Percentiles rank a stretch among this genome's conserved stretches.
Evolutionary conservation across 2,888 invertebrate species (phyloP).

Genomic region (Abscondita cerata): DNA sequence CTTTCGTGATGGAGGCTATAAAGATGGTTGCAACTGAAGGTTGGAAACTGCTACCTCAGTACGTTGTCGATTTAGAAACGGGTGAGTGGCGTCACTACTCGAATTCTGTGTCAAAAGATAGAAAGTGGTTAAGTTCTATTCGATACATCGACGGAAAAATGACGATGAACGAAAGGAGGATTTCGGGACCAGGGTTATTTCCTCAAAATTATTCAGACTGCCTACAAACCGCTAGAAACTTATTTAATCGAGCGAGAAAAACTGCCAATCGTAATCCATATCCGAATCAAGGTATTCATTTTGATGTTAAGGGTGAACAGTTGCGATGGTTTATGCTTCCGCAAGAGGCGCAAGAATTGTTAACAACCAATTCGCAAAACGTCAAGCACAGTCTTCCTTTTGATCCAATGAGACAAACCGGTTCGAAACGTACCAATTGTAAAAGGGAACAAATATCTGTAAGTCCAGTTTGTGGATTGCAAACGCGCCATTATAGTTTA

Average conservation of each 20-base stretch:
- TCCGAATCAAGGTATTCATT: constrained; percentile 76
- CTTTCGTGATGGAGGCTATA: constrained; percentile 83
- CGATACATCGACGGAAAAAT: constrained; percentile 74
- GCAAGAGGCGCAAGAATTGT: constrained; percentile 81
- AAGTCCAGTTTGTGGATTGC: constrained; percentile 57
- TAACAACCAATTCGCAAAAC: constrained; percentile 76
- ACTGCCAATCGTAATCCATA: constrained; percentile 76
- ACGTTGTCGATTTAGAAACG: constrained; percentile 84
- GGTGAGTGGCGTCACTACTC: constrained; percentile 90
- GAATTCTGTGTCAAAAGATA: constrained; percentile 78
- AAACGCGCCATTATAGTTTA: constrained; percentile 72
- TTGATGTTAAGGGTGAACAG: constrained; percentile 72
- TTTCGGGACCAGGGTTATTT: constrained; percentile 75
- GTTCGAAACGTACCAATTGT: constrained; percentile 43
- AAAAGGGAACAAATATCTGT: constrained; percentile 34
- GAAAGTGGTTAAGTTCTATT: constrained; percentile 82
- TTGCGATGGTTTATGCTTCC: constrained; percentile 91
- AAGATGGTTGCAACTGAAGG: constrained; percentile 88
- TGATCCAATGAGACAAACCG: constrained; percentile 68
- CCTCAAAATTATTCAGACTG: constrained; percentile 80
- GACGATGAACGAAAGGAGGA: constrained; percentile 72
- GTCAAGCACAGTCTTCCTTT: constrained; percentile 81
- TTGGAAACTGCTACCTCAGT: constrained; percentile 88
- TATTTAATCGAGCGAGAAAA: constrained; percentile 79
- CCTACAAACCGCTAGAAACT: constrained; percentile 77